A percentile compares a stretch with the other conserved stretches of the same genome.
Conservation (phyloP, 2,888 invertebrate species). For the Nudaria mundana region DNA sequence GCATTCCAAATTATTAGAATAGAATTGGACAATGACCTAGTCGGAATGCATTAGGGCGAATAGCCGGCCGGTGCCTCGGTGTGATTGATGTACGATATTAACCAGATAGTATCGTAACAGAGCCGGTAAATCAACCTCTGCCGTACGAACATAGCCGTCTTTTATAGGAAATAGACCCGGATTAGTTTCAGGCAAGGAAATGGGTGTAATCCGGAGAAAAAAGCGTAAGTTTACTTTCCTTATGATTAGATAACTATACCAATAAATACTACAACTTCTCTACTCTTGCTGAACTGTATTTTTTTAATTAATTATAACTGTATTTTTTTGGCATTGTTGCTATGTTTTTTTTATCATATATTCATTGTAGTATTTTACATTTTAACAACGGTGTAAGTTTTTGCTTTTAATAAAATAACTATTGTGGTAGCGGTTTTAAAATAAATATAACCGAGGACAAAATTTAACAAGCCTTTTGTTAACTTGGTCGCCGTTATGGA, state of each 20-base stretch:
- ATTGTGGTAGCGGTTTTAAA: neutral
- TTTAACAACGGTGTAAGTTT: no score
- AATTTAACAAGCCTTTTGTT: slow-evolving; percentile 12
- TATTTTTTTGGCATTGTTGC: no score
- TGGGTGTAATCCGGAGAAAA: slow-evolving; percentile 76
- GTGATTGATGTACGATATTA: slow-evolving; percentile 59
- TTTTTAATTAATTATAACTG: neutral
- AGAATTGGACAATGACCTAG: slow-evolving; percentile 63
- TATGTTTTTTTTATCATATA: no score
- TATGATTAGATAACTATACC: slow-evolving; percentile 24
- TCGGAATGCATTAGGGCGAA: slow-evolving; percentile 62
- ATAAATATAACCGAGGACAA: neutral
- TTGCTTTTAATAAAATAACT: neutral
- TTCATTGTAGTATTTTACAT: neutral
- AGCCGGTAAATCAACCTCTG: slow-evolving; percentile 45
- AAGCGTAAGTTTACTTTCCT: slow-evolving; percentile 72
- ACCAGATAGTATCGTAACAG: slow-evolving; percentile 44
- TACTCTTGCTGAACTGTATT: neutral
- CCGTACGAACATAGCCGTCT: slow-evolving; percentile 39
- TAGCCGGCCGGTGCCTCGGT: slow-evolving; percentile 51
- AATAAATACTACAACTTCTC: neutral
- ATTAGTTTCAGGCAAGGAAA: slow-evolving; percentile 54
- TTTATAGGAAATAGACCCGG: slow-evolving; percentile 49
- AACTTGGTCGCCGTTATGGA: slow-evolving; percentile 23
- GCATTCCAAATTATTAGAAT: slow-evolving; percentile 27